Conservation (phyloP, 1,140 invertebrate genomes). For the Anadara kagoshimensis region DNA sequence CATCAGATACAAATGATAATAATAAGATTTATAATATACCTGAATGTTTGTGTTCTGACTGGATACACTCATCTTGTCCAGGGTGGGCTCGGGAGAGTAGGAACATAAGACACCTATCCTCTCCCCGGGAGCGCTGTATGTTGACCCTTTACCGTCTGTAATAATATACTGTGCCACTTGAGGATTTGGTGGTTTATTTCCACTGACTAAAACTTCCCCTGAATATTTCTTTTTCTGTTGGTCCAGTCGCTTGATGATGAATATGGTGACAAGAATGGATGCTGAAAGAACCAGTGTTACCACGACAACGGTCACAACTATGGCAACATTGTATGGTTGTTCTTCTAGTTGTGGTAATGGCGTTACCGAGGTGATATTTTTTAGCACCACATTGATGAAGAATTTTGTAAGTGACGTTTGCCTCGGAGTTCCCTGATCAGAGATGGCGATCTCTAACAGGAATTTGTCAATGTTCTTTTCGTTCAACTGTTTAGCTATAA, state of each 20-base stretch:
- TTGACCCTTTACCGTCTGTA: neutral
- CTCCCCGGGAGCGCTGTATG: conserved; percentile 21
- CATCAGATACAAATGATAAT: neutral
- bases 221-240: conserved; percentile 36
- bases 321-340: conserved; percentile 43
- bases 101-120: conserved; percentile 4
- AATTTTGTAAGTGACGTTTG: conserved; percentile 20
- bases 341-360: neutral
- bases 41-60: too few species aligned
- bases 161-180: neutral
- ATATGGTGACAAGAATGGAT: conserved; percentile 49
- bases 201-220: conserved; percentile 11
- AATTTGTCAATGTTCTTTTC: conserved; percentile 35
- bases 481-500: conserved; percentile 43
- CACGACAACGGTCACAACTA: conserved; percentile 50
- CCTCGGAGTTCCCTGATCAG: conserved; percentile 36
- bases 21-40: too few species aligned
- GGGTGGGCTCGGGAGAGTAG: conserved; percentile 4
- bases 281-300: conserved; percentile 48
- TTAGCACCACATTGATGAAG: conserved; percentile 21
- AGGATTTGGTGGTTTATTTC: neutral
- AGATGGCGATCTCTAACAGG: conserved; percentile 41
- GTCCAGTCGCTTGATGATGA: conserved; percentile 48
- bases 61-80: neutral
- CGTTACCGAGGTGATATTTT: conserved; percentile 24